phyloP scores from a whole-genome alignment of 2,888 invertebrate species.

The Priocnemis perturbator region DNA sequence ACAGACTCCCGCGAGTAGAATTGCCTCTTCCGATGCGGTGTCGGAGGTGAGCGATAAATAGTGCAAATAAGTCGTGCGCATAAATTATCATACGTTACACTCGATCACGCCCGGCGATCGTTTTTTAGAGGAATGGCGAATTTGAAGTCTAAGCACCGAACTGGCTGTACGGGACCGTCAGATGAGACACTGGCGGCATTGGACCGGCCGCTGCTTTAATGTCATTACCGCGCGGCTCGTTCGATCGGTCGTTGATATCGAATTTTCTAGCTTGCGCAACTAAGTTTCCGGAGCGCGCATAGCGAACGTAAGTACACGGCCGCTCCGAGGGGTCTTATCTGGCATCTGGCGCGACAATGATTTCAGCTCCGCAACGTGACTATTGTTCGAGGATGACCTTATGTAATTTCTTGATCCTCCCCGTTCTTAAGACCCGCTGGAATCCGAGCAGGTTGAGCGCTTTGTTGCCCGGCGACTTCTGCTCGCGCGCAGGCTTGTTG shows the following conservation, averaged over 20 bases:
- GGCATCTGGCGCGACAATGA: conserved; percentile 30
- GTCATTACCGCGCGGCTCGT: conserved; percentile 19
- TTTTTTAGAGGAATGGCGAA: neutral
- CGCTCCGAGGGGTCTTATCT: conserved; percentile 16
- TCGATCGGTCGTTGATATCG: conserved; percentile 14
- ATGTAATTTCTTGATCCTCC: conserved; percentile 34
- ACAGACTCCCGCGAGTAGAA: conserved; percentile 4
- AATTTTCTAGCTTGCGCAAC: conserved; percentile 23
- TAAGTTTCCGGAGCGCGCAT: conserved; percentile 30
- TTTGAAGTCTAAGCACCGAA: neutral
- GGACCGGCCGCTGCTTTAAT: conserved; percentile 6
- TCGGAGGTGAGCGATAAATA: neutral
- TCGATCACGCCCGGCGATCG: neutral
- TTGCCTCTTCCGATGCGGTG: conserved; percentile 13
- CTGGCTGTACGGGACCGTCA: neutral
- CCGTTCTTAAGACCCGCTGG: neutral
- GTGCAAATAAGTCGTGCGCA: neutral
- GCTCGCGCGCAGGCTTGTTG: neutral
- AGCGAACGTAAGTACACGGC: conserved; percentile 10
- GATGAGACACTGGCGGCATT: neutral
- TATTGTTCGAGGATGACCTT: conserved; percentile 35
- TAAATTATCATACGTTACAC: conserved; percentile 11
- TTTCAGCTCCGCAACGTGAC: conserved; percentile 35
- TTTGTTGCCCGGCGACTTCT: neutral
- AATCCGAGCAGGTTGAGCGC: conserved; percentile 24